Evolutionary conservation across 2,113 vertebrate genomes (phyloP).

Genomic region (Periophthalmus modestus): DNA sequence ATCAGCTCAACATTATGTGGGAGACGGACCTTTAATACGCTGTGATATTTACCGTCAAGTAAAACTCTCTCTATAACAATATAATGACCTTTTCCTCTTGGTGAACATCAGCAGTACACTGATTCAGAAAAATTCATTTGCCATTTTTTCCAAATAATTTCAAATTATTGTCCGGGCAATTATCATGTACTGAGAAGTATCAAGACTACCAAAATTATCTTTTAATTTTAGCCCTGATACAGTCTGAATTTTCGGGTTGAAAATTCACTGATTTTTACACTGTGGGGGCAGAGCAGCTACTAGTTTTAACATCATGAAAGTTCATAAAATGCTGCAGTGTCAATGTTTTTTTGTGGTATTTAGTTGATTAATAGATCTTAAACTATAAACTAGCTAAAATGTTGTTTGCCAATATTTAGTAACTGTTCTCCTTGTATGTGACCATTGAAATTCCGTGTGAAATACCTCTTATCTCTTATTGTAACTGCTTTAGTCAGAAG

Average conservation of each 20-base stretch:
- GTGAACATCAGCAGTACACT: neutral
- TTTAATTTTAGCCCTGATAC: neutral
- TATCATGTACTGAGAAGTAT: neutral
- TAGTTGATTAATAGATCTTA: neutral
- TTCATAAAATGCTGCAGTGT: neutral
- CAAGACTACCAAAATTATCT: neutral
- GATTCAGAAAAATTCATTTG: neutral
- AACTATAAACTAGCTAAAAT: neutral
- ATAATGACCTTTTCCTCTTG: neutral
- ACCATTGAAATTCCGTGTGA: neutral
- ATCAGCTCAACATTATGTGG: neutral
- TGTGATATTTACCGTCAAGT: neutral
- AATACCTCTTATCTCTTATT: neutral
- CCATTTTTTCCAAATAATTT: neutral
- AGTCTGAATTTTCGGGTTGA: neutral
- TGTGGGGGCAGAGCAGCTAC: neutral
- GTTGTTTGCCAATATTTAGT: neutral
- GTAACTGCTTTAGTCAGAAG: conserved; percentile 21
- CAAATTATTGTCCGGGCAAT: neutral
- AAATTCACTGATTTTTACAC: neutral
- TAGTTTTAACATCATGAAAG: neutral
- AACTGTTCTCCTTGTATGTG: neutral
- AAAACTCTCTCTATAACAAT: neutral
- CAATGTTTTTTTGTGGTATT: neutral
- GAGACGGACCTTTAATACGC: neutral